These are phyloP conservation scores for Pempheris klunzingeri DNA, from an alignment of 2,797 vertebrate species.

Conservation along the genomic window DNA sequence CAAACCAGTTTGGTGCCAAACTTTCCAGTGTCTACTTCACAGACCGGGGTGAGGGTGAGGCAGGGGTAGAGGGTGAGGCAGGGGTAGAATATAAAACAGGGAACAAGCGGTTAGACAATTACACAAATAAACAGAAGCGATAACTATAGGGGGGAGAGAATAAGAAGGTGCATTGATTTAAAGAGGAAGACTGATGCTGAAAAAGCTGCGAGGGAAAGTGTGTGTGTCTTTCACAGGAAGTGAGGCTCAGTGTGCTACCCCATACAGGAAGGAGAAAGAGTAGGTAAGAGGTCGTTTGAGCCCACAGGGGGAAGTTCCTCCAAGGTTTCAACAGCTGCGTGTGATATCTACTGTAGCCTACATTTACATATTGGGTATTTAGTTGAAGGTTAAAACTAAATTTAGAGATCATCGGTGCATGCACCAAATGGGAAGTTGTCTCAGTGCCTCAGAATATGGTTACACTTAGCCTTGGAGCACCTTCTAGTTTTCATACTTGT, in stretches of 20 bases:
- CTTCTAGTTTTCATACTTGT: background rate
- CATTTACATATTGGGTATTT: constrained; percentile 23
- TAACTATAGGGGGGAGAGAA: constrained; percentile 2
- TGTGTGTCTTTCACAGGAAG: constrained; percentile 61
- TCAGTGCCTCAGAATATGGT: constrained; percentile 1
- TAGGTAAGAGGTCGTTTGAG: constrained; percentile 64
- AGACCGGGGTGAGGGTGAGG: background rate
- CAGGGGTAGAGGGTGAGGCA: background rate
- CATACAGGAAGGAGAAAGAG: constrained; percentile 71
- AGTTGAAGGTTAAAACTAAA: background rate
- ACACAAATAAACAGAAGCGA: constrained; percentile 3
- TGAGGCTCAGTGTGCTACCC: constrained; percentile 47
- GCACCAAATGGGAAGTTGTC: background rate
- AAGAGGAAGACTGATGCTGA: constrained; percentile 36
- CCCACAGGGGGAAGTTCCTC: constrained; percentile 62
- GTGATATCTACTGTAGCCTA: constrained; percentile 42
- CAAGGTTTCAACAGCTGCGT: constrained; percentile 60
- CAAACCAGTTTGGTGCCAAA: constrained; percentile 32
- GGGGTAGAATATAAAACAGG: background rate
- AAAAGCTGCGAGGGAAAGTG: constrained; percentile 54
- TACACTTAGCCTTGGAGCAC: background rate
- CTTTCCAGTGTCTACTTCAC: constrained; percentile 24
- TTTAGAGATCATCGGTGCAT: background rate
- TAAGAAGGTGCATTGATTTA: constrained; percentile 28
- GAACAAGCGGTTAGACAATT: constrained; percentile 12